Base-by-base conservation (phyloP, 2,888 invertebrate species). In the Argyresthia albistria region DNA sequence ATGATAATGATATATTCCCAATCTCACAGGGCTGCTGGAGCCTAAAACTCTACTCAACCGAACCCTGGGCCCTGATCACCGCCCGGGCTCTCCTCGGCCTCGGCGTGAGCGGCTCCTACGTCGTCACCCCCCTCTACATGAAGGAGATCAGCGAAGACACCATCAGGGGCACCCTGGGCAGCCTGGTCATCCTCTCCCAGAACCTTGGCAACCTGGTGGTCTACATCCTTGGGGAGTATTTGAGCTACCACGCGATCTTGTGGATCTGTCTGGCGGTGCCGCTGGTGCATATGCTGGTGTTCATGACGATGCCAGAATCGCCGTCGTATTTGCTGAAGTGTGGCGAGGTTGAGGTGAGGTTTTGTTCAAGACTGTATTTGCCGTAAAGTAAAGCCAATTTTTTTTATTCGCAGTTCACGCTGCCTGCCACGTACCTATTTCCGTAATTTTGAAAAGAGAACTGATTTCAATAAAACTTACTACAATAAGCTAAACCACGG, bases 101-200 rank as follows among this genome's bases (percentile, higher is more conserved):
- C 0, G 84, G 86, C 0, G 80, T 82, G 0, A 77, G 79, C 36
- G 86, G 87, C 0, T 75, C 78, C 14, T 87, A 84, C 56, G 84
- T 87, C 0, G 87, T 87, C 51, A 83, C 84, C 0, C 87, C 87
- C 0, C 59, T 87, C 0, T 87, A 87, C 63, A 81, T 87, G 55
- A 87, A 87, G 54, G 87, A 87, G 55, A 86, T 83, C 52, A 83
- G 86, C 58, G 84, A 87, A 48, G 84, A 86, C 54, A 72, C 76
- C 7, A 78, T 87, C 49, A 63, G 87, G 51, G 87, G 87, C 0
- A 80, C 74, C 0, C 60, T 86, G 6, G 87, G 86, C 0, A 83
- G 77, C 53, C 59, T 86, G 25, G 86, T 87, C 14, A 74, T 86
- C 0, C 60, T 86, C 1, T 80, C 83, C 0, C 86, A 87, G 64